A percentile compares a stretch with the other conserved stretches of the same genome.
phyloP scores from a whole-genome alignment of 2,888 invertebrate genomes.

The Ennomos fuscantarius region DNA sequence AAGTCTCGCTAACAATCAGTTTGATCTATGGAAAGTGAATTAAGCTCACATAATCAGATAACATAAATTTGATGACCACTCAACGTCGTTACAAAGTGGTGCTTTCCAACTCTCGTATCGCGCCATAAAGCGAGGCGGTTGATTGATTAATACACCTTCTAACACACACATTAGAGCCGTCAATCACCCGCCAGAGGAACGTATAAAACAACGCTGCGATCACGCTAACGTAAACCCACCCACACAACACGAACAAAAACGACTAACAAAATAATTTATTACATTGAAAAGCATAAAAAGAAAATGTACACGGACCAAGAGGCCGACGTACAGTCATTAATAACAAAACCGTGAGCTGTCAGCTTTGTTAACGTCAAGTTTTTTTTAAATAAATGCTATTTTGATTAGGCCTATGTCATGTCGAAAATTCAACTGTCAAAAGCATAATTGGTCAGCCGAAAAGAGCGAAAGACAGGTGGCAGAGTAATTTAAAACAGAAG shows the following conservation, averaged over 20 bases:
- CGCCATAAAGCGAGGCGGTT: constrained; percentile 67
- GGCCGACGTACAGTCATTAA: constrained; percentile 71
- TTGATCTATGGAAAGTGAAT: constrained; percentile 38
- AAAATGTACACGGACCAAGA: constrained; percentile 57
- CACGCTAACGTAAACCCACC: constrained; percentile 66
- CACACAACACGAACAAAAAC: constrained; percentile 63
- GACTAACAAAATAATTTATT: constrained; percentile 73
- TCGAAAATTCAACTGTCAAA: constrained; percentile 85
- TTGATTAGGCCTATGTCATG: constrained; percentile 87
- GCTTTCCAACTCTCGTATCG: constrained; percentile 59
- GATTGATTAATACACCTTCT: constrained; percentile 76
- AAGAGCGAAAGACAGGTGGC: constrained; percentile 64
- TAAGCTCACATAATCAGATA: constrained; percentile 46
- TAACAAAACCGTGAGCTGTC: constrained; percentile 83
- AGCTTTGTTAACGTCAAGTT: constrained; percentile 79
- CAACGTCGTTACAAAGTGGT: constrained; percentile 55
- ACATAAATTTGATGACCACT: constrained; percentile 62
- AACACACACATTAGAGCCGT: constrained; percentile 72
- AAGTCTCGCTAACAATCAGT: constrained; percentile 4
- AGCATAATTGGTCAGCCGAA: constrained; percentile 83
- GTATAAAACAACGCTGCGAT: constrained; percentile 69
- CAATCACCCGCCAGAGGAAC: constrained; percentile 66
- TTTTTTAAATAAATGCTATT: constrained; percentile 84
- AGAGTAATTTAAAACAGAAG: constrained; percentile 53
- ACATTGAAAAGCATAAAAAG: constrained; percentile 69